Evolutionary conservation across 2,888 invertebrate genomes (phyloP), one percentile per base, ranked within the genome.

Genomic region (Girardia tigrina): DNA sequence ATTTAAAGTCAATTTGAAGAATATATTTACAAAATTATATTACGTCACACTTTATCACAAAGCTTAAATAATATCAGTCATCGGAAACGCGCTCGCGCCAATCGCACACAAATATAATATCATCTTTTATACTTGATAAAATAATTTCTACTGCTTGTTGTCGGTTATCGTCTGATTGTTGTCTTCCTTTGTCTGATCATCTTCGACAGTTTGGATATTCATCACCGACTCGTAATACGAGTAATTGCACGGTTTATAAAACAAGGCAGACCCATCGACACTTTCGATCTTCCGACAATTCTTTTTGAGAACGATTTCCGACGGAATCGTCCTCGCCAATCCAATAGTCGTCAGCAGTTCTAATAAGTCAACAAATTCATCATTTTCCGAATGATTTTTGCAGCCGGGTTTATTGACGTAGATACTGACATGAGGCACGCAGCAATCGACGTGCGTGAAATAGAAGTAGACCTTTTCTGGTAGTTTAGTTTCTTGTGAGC

Each of bases 361-460:
- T 23, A 56, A n/a, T 23, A 56, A 56, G 23, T 56, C 56, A 23
- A 56, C 56, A n/a, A 56, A 56, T 56, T 56, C 56, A 56, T 56
- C 56, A 2, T 56, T 56, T n/a, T 56, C 23, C 4, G 56, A n/a
- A 56, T 56, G n/a, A n/a, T 56, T 23, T n/a, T n/a, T n/a, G n/a
- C n/a, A n/a, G 23, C 56, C 56, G 2, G 56, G 56, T 56, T 56
- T 56, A 2, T n/a, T 56, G 56, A 56, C 23, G n/a, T 56, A 56
- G n/a, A 56, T 56, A n/a, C 23, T 56, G 2, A n/a, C n/a, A n/a
- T 8, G 4, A 12, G 56, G 56, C 4, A 56, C 23, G n/a, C 56
- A 56, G 56, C 56, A 56, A 8, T 56, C 56, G n/a, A 56, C 56
- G n/a, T 56, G 56, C 4, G 56, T 56, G n/a, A 56, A 56, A 56